Base-by-base conservation (phyloP, 1,140 invertebrate genomes). In the Pseudobourletiella spinata region DNA sequence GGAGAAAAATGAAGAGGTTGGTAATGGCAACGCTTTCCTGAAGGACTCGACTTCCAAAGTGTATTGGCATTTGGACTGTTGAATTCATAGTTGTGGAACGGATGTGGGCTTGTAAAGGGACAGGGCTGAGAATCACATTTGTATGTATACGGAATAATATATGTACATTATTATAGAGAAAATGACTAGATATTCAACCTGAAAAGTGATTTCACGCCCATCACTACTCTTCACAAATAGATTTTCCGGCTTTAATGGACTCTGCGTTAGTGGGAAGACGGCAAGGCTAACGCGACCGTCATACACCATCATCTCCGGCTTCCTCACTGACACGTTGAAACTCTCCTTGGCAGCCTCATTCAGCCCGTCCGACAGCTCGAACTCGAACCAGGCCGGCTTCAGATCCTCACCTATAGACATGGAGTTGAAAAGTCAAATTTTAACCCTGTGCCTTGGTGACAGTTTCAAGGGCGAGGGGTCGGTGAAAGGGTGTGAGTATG, bases 321-420 rank as follows among this genome's bases (percentile, higher is more conserved):
- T 70, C 26, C 57, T 42, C 8, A 70, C 63, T 14, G 57, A 50
- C 4, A 70, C 63, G 39, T 63, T 67, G 35, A 70, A 70, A 18
- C 55, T 59, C 39, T 70, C 68, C 20, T 65, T 70, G 15, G 44
- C 48, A 4, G 68, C 68, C 50, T 70, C 68, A 26, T 67, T 67
- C 3, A 67, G 42, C 18, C 68, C 68, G 57, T 70, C 68, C 1
- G 65, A 70, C 18, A 67, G 46, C 56, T 70, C 68, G 32, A 70
- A 70, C 20, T 70, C 68, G 28, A 70, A 70, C 25, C 62, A 67
- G 28, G 68, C 63, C 57, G 28, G 56, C 57, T 67, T 70, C 52
- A 62, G 35, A 20, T 67, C 65, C 8, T 55, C 29, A 30, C 65
- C 68, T 66, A 50, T 42, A n/a, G 32, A 39, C 32, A 39, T 39